These are phyloP conservation scores for Drosophila burlai DNA, from an alignment of 1,140 invertebrate genomes.

Conservation along the genomic window DNA sequence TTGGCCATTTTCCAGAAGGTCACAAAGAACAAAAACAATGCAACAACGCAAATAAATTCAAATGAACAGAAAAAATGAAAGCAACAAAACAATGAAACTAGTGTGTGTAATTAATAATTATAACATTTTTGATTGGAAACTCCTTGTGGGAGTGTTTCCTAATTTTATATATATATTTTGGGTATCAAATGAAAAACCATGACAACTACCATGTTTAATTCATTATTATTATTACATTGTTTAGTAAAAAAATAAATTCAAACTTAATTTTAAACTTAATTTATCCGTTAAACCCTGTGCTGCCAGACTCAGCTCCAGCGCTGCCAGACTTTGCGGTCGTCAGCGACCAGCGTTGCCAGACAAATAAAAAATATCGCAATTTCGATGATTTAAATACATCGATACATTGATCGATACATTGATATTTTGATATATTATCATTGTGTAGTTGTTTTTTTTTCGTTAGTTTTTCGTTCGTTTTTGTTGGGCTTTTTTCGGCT, in stretches of 20 bases:
- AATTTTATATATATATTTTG: background rate
- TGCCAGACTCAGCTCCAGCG: no score
- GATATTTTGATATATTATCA: no score
- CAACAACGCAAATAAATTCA: slow-evolving; percentile 1
- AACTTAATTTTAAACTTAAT: no score
- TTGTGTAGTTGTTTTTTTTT: slow-evolving; percentile 44
- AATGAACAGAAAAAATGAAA: background rate
- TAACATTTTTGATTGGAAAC: slow-evolving; percentile 18
- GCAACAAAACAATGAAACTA: background rate
- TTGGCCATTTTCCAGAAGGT: slow-evolving; percentile 2
- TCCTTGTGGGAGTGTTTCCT: background rate
- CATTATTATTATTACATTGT: no score
- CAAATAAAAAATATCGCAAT: no score
- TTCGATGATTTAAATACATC: no score
- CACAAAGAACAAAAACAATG: background rate
- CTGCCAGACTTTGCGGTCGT: no score
- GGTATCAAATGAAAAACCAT: background rate
- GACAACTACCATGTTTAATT: background rate
- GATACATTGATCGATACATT: no score
- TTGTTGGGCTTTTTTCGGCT: slow-evolving; percentile 43
- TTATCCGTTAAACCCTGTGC: no score
- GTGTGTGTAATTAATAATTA: slow-evolving; percentile 1
- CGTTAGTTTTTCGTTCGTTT: slow-evolving; percentile 47
- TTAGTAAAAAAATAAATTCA: no score
- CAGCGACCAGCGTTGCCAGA: no score